Evolutionary conservation across 1,140 invertebrate species (phyloP).

Genomic region (Dendrolimus punctatus): DNA sequence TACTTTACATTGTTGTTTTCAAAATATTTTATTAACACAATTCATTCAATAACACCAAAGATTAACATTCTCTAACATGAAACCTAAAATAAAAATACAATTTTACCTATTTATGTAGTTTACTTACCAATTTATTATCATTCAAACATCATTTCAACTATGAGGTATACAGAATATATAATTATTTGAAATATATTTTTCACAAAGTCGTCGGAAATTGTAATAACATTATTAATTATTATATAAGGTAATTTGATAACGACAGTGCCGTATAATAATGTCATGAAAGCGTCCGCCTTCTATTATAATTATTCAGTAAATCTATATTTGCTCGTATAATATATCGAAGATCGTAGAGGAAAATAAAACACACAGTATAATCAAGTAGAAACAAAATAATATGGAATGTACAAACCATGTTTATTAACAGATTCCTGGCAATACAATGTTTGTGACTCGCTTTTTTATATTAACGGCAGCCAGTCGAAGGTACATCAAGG

Average conservation of each 20-base stretch:
- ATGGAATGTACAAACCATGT: conserved; percentile 80
- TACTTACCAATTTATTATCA: conserved; percentile 70
- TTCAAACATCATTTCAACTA: conserved; percentile 71
- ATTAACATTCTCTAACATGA: conserved; percentile 73
- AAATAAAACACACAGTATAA: conserved; percentile 67
- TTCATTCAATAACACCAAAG: conserved; percentile 74
- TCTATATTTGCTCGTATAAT: conserved; percentile 22
- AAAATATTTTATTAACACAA: conserved; percentile 75
- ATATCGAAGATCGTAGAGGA: conserved; percentile 53
- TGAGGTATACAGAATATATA: conserved; percentile 70
- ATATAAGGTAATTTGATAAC: conserved; percentile 33
- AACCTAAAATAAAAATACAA: conserved; percentile 70
- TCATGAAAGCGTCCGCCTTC: conserved; percentile 47
- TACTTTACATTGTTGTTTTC: conserved; percentile 66
- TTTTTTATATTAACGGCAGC: conserved; percentile 34
- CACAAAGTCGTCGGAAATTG: conserved; percentile 60
- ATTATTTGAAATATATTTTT: conserved; percentile 59
- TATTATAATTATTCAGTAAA: conserved; percentile 17
- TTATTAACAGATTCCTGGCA: conserved; percentile 73
- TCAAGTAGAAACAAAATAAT: conserved; percentile 74
- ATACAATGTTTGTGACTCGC: conserved; percentile 69
- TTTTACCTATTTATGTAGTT: conserved; percentile 60
- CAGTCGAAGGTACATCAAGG: conserved; percentile 25
- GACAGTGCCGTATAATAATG: conserved; percentile 46
- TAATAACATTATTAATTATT: conserved; percentile 36